Base-by-base conservation (phyloP, 1,140 invertebrate species). In the Araneus ventricosus region DNA sequence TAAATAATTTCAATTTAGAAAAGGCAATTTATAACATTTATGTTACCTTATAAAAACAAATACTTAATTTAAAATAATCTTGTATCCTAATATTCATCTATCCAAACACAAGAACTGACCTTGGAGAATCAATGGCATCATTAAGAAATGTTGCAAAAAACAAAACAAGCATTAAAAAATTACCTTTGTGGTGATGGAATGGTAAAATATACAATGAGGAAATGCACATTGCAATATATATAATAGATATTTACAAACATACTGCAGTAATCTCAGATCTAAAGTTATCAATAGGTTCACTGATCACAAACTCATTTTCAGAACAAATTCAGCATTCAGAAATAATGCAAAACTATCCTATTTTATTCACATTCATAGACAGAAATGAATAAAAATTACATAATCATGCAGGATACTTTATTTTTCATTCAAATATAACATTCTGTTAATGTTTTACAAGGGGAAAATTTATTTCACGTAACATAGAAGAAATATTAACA, bases 211-310 rank as follows among this genome's bases (percentile, higher is more conserved):
- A 90, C 89, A 90, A 90, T 90, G 89, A 90, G 52, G 45, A 88
- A 90, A 82, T 82, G 75, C 70, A 90, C 41, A 90, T 22, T 90
- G 75, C 79, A 82, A 80, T 57, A 79, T 90, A 90, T 75, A 88
- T 67, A 88, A 61, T 90, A 75, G 17, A 90, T 90, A 90, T 90
- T 90, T 90, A 90, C 89, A 90, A 52, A 90, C 79, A 90, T 5
- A 22, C 41, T 57, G 45, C 57, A 90, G 61, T 82, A 90, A 82
- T 82, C 70, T 90, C 89, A 90, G 89, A 90, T 90, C 89, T 90
- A 41, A 20, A 59, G 17, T 52, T 90, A 90, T 57, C n/a, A 27
- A 82, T 90, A 75, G 75, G 75, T 90, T 82, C 89, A 90, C 89
- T 61, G 27, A 52, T 59, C 70, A 82, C 27, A 67, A 67, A 67